A percentile compares a stretch with the other conserved stretches of the same genome.
Evolutionary conservation across 1,140 invertebrate genomes (phyloP).

Genomic region (Heliothis virescens): DNA sequence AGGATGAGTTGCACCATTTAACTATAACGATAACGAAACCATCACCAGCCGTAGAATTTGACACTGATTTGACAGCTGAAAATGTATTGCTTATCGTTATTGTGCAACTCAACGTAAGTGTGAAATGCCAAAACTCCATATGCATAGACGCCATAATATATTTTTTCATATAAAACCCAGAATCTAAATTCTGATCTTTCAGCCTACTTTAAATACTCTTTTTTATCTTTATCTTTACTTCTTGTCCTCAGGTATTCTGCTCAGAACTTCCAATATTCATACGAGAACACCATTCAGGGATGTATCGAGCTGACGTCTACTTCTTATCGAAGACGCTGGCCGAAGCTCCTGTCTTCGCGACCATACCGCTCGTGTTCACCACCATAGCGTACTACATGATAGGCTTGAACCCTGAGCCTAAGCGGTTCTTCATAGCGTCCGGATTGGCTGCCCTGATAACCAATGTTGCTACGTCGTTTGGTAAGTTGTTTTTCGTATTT

Average conservation of each 20-base stretch:
- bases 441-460: slow-evolving; percentile 93
- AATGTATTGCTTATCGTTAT: too few relatives aligned
- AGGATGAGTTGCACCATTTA: too few relatives aligned
- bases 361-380: slow-evolving; percentile 94
- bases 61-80: too few relatives aligned
- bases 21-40: too few relatives aligned
- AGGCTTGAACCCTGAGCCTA: slow-evolving; percentile 90
- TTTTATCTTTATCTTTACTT: too few relatives aligned
- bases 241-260: slow-evolving; percentile 93
- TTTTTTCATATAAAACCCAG: too few relatives aligned
- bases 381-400: slow-evolving; percentile 95
- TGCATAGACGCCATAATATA: too few relatives aligned
- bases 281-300: slow-evolving; percentile 95
- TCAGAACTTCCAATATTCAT: slow-evolving; percentile 96
- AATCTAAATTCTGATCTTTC: too few relatives aligned
- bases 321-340: slow-evolving; percentile 97
- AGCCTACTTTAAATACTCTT: too few relatives aligned
- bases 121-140: too few relatives aligned
- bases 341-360: slow-evolving; percentile 93
- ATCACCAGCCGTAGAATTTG: too few relatives aligned
- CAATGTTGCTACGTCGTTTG: slow-evolving; percentile 96
- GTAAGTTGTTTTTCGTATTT: slow-evolving; percentile 85
- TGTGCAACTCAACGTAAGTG: too few relatives aligned
- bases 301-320: slow-evolving; percentile 97
- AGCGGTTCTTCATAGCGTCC: slow-evolving; percentile 91